Conservation (phyloP, 2,113 vertebrate species). For the Bothrops jararaca region DNA sequence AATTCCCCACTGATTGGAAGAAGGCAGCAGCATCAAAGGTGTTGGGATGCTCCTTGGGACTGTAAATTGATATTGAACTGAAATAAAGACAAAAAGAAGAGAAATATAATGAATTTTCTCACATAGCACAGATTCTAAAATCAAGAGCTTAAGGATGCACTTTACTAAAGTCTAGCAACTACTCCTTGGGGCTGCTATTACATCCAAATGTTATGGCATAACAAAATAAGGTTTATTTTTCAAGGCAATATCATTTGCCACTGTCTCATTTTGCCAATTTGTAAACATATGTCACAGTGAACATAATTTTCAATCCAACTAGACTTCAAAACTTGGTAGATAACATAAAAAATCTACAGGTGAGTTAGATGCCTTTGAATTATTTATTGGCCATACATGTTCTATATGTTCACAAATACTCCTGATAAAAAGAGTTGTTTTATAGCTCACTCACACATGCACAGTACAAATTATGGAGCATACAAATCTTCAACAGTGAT, state of each 20-base stretch:
- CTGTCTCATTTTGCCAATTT: conserved; percentile 53
- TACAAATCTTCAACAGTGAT: conserved; percentile 54
- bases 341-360: conserved; percentile 57
- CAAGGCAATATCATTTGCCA: conserved; percentile 27
- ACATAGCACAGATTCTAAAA: background rate
- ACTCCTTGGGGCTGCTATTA: background rate
- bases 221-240: conserved; percentile 30
- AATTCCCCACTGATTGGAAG: conserved; percentile 78
- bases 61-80: conserved; percentile 82
- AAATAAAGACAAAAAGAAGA: conserved; percentile 57
- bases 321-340: conserved; percentile 65
- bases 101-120: conserved; percentile 31
- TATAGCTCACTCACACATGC: conserved; percentile 63
- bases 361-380: conserved; percentile 73
- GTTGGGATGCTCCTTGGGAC: conserved; percentile 73
- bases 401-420: conserved; percentile 65
- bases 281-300: conserved; percentile 68
- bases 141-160: background rate
- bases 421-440: conserved; percentile 67
- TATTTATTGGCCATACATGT: conserved; percentile 74
- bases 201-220: conserved; percentile 9
- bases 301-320: conserved; percentile 66
- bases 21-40: conserved; percentile 70
- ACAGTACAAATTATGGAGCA: conserved; percentile 66
- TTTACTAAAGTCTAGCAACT: conserved; percentile 27